These are phyloP conservation scores for Drosophila yakuba DNA, from an alignment of 1,140 invertebrate species.

Conservation along the genomic window DNA sequence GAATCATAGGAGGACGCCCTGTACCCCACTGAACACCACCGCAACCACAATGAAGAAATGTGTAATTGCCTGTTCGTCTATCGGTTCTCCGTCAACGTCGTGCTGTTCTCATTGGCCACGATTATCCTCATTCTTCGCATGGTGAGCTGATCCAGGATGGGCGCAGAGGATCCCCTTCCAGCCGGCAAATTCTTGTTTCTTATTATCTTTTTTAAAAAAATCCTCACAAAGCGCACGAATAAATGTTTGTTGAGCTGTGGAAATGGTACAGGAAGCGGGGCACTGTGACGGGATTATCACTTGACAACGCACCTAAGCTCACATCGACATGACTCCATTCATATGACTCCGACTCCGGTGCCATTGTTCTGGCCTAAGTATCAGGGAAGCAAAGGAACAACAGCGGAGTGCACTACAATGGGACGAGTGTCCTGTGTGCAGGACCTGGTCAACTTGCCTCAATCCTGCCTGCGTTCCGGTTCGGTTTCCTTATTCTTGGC, in stretches of 20 bases:
- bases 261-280: conserved; percentile 8
- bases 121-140: conserved; percentile 10
- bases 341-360: conserved; percentile 18
- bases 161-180: neutral
- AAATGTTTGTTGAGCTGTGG: conserved; percentile 35
- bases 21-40: no score
- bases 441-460: conserved; percentile 13
- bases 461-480: conserved; percentile 18
- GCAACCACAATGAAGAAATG: conserved; percentile 11
- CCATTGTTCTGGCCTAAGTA: conserved; percentile 43
- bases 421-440: conserved; percentile 7
- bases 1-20: neutral
- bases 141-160: conserved; percentile 10
- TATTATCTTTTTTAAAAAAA: conserved; percentile 2
- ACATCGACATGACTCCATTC: conserved; percentile 5
- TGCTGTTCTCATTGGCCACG: neutral
- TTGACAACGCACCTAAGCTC: conserved; percentile 26
- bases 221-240: conserved; percentile 7
- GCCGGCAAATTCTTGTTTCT: neutral
- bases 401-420: conserved; percentile 42
- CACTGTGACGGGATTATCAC: conserved; percentile 27
- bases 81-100: neutral
- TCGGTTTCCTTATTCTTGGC: conserved; percentile 52
- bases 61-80: conserved; percentile 9
- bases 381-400: conserved; percentile 41